phyloP scores from a whole-genome alignment of 2,113 vertebrate genomes.

The Etheostoma cragini region DNA sequence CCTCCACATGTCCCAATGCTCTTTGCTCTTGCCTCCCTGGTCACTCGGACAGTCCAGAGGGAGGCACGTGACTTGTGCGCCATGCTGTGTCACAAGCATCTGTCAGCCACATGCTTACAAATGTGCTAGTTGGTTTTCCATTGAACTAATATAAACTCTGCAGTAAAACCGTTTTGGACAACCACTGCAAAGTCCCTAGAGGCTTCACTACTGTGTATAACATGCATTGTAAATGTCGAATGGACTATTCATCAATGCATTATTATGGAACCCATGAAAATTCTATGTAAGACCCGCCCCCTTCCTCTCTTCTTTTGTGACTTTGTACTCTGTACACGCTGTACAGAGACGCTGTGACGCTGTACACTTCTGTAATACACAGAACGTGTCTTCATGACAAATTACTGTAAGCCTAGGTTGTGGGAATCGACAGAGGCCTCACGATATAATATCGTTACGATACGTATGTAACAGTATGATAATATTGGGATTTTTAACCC shows the following conservation, averaged over 20 bases:
- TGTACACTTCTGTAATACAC: background rate
- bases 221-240: background rate
- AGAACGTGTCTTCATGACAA: background rate
- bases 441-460: too few species aligned
- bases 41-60: conserved; percentile 21
- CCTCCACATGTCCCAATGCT: conserved; percentile 29
- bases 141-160: background rate
- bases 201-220: background rate
- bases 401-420: too few species aligned
- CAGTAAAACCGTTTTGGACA: background rate
- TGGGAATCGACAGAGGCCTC: too few species aligned
- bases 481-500: too few species aligned
- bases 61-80: conserved; percentile 16
- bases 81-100: conserved; percentile 8
- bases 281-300: too few species aligned
- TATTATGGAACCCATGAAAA: too few species aligned
- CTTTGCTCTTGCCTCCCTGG: conserved; percentile 14
- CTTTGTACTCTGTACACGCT: background rate
- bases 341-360: too few species aligned
- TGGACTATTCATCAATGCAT: background rate
- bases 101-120: background rate
- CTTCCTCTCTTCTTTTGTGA: background rate
- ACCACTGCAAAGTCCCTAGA: background rate
- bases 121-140: background rate
- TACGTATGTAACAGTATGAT: too few species aligned